Evolutionary conservation across 2,888 invertebrate genomes (phyloP), one percentile per base, ranked within the genome.

Genomic region (Ceraclea dissimilis): DNA sequence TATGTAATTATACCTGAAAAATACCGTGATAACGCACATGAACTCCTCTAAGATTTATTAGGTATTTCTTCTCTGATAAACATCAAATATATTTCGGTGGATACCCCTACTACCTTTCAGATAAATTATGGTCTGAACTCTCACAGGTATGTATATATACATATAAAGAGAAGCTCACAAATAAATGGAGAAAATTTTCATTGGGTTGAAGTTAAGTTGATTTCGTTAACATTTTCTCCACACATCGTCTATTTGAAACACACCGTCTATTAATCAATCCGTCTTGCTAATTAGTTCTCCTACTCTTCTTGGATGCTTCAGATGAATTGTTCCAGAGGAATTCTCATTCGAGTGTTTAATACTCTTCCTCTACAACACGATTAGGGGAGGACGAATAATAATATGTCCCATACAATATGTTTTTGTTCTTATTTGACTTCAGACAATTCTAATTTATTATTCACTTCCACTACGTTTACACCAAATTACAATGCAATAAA

Each of bases 251-350:
- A 16, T 39, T 39, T 39, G 39, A 39, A 39, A 13, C 13, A 31
- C 16, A 17, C 17, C 26, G 18, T 49, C 31, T 18, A 20, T 52
- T 44, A 52, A 52, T 52, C 52, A 46, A 52, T 44, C 44, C 44
- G 26, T 52, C 52, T 52, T 44, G 26, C 44, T 22, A 52, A 52
- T 52, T 52, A 52, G 44, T 52, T 43, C 19, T 19, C 47, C 33
- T 49, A 2, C 39, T 8, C 39, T 13, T 26, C 26, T 26, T 10
- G 4, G n/a, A n/a, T n/a, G 8, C 39, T 39, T 39, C 39, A 2
- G 8, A 39, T 39, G 39, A 16, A 39, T 39, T 16, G n/a, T 39
- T n/a, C 13, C 13, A 13, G 39, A 13, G 13, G 39, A 26, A 39
- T 39, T 39, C 2, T 39, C 39, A 39, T 13, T 16, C 16, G 4